Percentiles rank a stretch among this genome's conserved stretches.
Conservation (phyloP, 2,797 vertebrate species). For the Epinephelus malabaricus region DNA sequence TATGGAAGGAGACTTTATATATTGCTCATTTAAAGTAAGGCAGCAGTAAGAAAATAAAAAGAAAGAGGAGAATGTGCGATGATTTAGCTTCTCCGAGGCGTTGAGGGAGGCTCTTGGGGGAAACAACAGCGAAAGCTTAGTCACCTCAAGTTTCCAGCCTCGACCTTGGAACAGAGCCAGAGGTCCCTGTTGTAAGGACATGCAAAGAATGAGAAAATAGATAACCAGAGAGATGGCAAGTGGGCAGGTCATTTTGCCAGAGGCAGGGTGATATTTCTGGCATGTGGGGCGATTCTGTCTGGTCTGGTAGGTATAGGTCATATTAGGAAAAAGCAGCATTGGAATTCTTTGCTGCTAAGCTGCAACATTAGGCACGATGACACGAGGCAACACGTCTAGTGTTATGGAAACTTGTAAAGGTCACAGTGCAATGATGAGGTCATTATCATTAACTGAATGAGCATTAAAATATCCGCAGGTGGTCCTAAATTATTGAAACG, state of each 20-base stretch:
- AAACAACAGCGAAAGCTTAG: slow-evolving; percentile 23
- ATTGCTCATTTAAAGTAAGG: not conserved
- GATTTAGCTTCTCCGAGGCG: slow-evolving; percentile 4
- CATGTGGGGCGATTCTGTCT: slow-evolving; percentile 22
- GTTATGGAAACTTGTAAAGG: slow-evolving; percentile 14
- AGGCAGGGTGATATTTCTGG: slow-evolving; percentile 40
- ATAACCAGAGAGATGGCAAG: slow-evolving; percentile 28
- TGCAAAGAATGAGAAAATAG: slow-evolving; percentile 48
- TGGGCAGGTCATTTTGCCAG: slow-evolving; percentile 44
- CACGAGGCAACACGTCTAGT: not conserved
- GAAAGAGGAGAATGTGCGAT: no score
- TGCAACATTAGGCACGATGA: slow-evolving; percentile 20
- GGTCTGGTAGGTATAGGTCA: slow-evolving; percentile 33
- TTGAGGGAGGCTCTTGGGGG: not conserved
- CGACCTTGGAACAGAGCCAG: slow-evolving; percentile 36
- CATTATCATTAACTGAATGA: slow-evolving; percentile 14
- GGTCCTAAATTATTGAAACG: not conserved
- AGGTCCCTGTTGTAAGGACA: slow-evolving; percentile 46
- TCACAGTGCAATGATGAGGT: slow-evolving; percentile 18
- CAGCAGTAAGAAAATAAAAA: slow-evolving; percentile 2
- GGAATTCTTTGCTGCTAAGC: slow-evolving; percentile 17
- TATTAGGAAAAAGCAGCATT: slow-evolving; percentile 11
- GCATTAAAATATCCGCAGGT: not conserved
- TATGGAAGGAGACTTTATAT: not conserved
- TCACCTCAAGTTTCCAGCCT: slow-evolving; percentile 31